Evolutionary conservation across 2,113 vertebrate genomes (phyloP).

Genomic region (Nibea coibor): DNA sequence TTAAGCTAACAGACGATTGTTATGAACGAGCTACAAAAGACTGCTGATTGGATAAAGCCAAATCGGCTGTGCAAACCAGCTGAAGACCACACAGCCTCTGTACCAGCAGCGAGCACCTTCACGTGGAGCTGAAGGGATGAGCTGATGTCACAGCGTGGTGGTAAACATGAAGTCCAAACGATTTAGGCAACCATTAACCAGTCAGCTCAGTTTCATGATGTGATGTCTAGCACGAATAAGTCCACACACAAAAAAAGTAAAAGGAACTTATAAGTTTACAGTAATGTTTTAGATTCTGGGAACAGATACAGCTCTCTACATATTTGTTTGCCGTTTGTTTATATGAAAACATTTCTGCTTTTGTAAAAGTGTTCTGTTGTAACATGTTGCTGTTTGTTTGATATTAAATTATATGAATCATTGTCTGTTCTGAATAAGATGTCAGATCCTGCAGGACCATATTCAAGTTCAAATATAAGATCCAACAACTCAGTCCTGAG

Average conservation of each 20-base stretch:
- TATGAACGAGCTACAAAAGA: background rate
- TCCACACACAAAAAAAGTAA: no score
- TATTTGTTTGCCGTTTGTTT: no score
- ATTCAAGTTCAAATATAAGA: background rate
- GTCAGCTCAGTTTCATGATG: background rate
- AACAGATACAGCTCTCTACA: no score
- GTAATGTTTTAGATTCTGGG: no score
- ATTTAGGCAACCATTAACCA: background rate
- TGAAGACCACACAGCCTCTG: background rate
- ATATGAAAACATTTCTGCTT: background rate
- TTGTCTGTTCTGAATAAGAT: background rate
- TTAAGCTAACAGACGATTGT: background rate
- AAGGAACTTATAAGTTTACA: no score
- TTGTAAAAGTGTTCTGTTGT: background rate
- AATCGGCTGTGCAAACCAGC: background rate
- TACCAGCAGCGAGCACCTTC: background rate
- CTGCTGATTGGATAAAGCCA: background rate
- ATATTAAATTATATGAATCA: background rate
- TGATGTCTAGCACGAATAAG: no score
- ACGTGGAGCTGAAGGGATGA: background rate
- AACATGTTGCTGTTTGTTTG: background rate
- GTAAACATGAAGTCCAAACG: background rate
- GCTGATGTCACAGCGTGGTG: background rate
- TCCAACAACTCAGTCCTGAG: background rate
- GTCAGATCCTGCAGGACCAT: no score